Conservation (phyloP, 1,140 invertebrate genomes). For the Littorina saxatilis region DNA sequence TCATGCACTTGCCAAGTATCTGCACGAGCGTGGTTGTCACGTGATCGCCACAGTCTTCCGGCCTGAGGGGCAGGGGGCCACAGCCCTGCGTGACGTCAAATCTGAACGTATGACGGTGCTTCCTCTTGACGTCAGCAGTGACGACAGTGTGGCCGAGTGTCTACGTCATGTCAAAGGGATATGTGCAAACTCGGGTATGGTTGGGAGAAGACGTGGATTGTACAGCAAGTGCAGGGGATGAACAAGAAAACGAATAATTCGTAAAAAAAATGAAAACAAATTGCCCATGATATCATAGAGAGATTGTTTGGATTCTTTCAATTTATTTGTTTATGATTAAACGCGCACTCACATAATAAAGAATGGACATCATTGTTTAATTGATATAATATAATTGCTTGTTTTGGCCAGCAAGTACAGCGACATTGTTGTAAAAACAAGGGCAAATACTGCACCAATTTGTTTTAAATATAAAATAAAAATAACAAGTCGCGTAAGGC, state of each 20-base stretch:
- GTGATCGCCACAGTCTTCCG: constrained; percentile 83
- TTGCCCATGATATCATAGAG: too few species aligned
- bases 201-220: background rate
- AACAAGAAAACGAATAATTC: too few species aligned
- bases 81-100: constrained; percentile 59
- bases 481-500: too few species aligned
- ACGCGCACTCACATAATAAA: background rate
- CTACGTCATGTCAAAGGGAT: constrained; percentile 48
- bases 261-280: too few species aligned
- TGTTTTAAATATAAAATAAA: too few species aligned
- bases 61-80: constrained; percentile 74
- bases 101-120: constrained; percentile 68
- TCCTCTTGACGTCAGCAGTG: constrained; percentile 62
- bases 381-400: too few species aligned
- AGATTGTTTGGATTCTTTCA: too few species aligned
- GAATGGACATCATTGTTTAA: background rate
- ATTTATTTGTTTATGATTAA: too few species aligned
- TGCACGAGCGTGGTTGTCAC: constrained; percentile 72
- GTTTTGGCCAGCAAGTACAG: too few species aligned
- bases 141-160: constrained; percentile 55
- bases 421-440: too few species aligned
- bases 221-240: background rate
- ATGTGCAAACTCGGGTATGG: constrained; percentile 39
- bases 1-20: constrained; percentile 69
- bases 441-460: too few species aligned